Evolutionary conservation across 2,113 vertebrate genomes (phyloP), one percentile per base, ranked within the genome.

Genomic region (Podilymbus podiceps): DNA sequence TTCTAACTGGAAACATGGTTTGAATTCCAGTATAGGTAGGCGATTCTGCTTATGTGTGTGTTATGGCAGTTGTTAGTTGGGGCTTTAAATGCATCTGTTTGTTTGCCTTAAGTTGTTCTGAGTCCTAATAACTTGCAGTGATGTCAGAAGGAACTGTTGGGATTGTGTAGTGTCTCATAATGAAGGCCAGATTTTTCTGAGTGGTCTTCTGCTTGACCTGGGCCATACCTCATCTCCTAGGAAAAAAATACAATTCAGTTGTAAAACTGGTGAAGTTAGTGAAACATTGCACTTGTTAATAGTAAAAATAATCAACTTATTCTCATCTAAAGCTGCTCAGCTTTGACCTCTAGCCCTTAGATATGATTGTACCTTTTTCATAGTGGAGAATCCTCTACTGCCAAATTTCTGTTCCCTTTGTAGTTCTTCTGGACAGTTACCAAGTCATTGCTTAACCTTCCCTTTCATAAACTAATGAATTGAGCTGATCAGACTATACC

Each of bases 361-460:
- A 73, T 80, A 33, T 33, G 75, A 72, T 90, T 92, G 42, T 79
- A 46, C 71, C 11, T 95, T 89, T 95, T 83, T 86, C 63, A 47
- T 53, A 58, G 59, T 50, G 42, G 46, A 68, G 35, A 53, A 47
- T 77, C 72, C 79, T 62, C 33, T 88, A 10, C 74, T 80, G 83
- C 28, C n/a, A 86, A 47, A 93, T 71, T 84, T 79, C 75, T 77
- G 8, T 86, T 89, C 28, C 46, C 27, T 35, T 72, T 86, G 85
- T 60, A 40, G 58, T 62, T 86, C 28, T 81, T 88, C 63, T 88
- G 79, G 68, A 77, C 55, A 84, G 47, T 4, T 4, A 86, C 58
- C 72, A 77, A 92, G 68, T 93, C 27, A 63, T 90, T 95, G 72
- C 63, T 93, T 92, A 92, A 80, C 88, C 68, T 94, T 92, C 46